Evolutionary conservation across 2,113 vertebrate species (phyloP), one percentile per base, ranked within the genome.

Genomic region (Ailurus styani): DNA sequence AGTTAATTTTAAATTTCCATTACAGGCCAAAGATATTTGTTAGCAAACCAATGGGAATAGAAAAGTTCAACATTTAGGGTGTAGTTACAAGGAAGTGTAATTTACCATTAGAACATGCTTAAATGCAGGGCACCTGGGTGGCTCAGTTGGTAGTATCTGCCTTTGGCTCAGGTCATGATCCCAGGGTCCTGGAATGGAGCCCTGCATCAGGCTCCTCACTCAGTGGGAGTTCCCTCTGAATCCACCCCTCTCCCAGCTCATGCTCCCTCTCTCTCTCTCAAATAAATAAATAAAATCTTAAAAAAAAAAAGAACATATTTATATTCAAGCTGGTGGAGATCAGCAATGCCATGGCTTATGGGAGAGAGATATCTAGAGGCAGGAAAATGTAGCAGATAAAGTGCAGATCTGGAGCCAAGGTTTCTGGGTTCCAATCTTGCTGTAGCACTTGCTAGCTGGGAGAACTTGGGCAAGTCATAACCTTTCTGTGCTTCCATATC

Each of bases 1-100:
- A 99, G 99, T 99, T 99, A 23, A 37, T 66, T 96, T 50, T 86
- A 70, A 91, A 47, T 68, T 91, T 60, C 17, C 13, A 50, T 64
- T 95, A 45, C 0, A 75, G 73, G 34, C 14, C 20, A 25, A 89
- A 54, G 7, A 68, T 60, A 37, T 25, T 54, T 77, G 27, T 91
- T 68, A 91, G 54, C 42, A 96, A 91, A 13, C 27, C 4, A 64
- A 5, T 37, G 77, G 10, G 12, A 57, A 37, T 31, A 87, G 8
- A 84, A 75, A 29, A 85, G 5, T 21, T 88, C 14, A 45, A 34
- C 75, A 75, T 62, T 34, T 81, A n/a, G 27, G 47, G 27, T 70
- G 45, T 23, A 79, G 40, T 60, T 40, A 60, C 2, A 60, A 75
- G 47, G 9, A 70, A 62, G 52, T 83, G 3, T 96, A 75, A 70